Evolutionary conservation across 2,113 vertebrate species (phyloP).

Genomic region (Suncus etruscus): DNA sequence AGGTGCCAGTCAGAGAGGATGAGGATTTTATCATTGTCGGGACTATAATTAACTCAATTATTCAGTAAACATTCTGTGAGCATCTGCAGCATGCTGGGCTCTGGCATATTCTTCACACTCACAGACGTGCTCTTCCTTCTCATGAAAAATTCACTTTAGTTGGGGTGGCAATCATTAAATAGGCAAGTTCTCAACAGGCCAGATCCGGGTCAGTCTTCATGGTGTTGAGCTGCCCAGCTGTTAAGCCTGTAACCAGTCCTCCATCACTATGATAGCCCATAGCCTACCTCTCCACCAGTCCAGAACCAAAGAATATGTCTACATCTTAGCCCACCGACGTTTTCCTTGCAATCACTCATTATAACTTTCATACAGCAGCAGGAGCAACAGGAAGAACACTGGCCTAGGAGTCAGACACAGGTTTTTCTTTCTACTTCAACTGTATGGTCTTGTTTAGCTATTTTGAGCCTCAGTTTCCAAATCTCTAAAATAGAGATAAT

Average conservation of each 20-base stretch:
- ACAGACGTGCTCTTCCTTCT: background rate
- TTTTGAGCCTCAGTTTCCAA: background rate
- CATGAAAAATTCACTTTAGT: background rate
- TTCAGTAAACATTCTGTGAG: constrained; percentile 42
- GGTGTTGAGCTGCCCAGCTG: background rate
- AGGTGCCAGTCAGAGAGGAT: background rate
- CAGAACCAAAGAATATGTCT: background rate
- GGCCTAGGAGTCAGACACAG: background rate
- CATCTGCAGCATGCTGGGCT: background rate
- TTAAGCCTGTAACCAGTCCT: background rate
- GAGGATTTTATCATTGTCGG: constrained; percentile 22
- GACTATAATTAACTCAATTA: constrained; percentile 17
- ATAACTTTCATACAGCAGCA: background rate
- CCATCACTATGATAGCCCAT: background rate
- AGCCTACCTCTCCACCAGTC: background rate
- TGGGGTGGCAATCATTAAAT: background rate
- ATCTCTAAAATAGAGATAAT: background rate
- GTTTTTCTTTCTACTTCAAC: background rate
- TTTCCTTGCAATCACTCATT: background rate
- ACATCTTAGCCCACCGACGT: background rate
- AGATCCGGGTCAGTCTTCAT: background rate
- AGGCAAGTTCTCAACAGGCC: background rate
- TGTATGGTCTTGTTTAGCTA: background rate
- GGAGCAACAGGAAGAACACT: background rate
- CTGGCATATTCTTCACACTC: background rate